Evolutionary conservation across 2,888 invertebrate genomes (phyloP), one percentile per base, ranked within the genome.

Genomic region (Anticlea derivata): DNA sequence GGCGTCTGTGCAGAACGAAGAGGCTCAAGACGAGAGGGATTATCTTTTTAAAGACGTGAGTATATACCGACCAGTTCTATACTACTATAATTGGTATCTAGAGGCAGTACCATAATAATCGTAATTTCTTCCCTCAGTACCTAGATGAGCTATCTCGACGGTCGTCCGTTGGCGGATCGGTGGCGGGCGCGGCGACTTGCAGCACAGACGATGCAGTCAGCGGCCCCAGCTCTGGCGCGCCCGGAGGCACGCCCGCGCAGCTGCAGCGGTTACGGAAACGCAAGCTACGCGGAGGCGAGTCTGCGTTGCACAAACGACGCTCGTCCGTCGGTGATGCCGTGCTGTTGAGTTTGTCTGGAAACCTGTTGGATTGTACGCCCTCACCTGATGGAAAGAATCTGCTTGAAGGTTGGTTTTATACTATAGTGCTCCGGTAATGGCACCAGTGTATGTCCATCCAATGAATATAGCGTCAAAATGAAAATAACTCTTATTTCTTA

Each of bases 1-100:
- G 99, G 97, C 96, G 27, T 98, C 98, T 37, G 97, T 99, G 56
- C 98, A 98, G 87, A 97, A 98, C 91, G 97, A 98, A 72, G 96
- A 96, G 61, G 96, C 96, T 70, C 97, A 97, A 55, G 96, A 96
- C 73, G 99, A 98, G 82, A 94, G 94, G 75, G 95, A 98, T 65
- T 98, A 98, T 86, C 92, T 95, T 10, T 97, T 96, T 74, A 95
- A 96, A 84, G 95, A 96, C 84, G 96, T 96, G 91, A 94, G 94
- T 92, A 59, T 33, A 38, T 10, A 48, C 22, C n/a, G n/a, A 26
- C 10, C 20, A 8, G 7, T 20, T 22, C 5, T 30, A 22, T 7
- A 0, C 7, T 5, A 1, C 27, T n/a, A 8, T 10, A 12, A 5
- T 6, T n/a, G n/a, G n/a, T n/a, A n/a, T n/a, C n/a, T n/a, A n/a